Evolutionary conservation across 2,888 invertebrate species (phyloP), one percentile per base, ranked within the genome.

Genomic region (Apodemia mormo): DNA sequence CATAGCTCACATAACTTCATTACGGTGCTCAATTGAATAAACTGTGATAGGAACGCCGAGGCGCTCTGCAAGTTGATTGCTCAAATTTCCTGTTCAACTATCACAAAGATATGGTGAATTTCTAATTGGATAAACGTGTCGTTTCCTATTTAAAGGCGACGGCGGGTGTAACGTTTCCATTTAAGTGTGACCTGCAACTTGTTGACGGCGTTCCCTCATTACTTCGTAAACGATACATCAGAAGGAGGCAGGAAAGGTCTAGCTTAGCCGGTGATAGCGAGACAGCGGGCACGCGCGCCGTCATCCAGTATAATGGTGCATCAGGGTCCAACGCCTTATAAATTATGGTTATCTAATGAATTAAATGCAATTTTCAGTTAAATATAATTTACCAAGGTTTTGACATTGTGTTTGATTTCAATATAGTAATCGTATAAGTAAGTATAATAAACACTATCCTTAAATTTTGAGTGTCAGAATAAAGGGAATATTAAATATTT

Each of bases 61-160:
- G 90, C 90, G 89, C 90, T 90, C 90, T 86, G 91, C 88, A 89
- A 89, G 89, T 89, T 92, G 92, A 93, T 93, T 92, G 92, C 92
- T 93, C 92, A 90, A 92, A 92, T 92, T 92, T 92, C 92, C 93
- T 93, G 88, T 89, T 92, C 92, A 92, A 89, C 92, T 92, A 92
- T 92, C 89, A 92, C 92, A 92, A 92, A 93, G 93, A 92, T 93
- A 93, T 92, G 93, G 93, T 93, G 93, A 93, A 93, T 93, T 93
- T 93, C 93, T 92, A 92, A 93, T 93, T 93, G 93, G 92, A 93
- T 93, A 93, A 93, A 92, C 92, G 92, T 92, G 93, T 93, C 92
- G 91, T 90, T 93, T 93, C 93, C 93, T 93, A 92, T 92, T 93
- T 93, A 93, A 90, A 92, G 89, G 87, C 91, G 90, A 88, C 90